These are phyloP conservation scores for Rafetus swinhoei DNA, from an alignment of 2,113 vertebrate species.

Conservation along the genomic window DNA sequence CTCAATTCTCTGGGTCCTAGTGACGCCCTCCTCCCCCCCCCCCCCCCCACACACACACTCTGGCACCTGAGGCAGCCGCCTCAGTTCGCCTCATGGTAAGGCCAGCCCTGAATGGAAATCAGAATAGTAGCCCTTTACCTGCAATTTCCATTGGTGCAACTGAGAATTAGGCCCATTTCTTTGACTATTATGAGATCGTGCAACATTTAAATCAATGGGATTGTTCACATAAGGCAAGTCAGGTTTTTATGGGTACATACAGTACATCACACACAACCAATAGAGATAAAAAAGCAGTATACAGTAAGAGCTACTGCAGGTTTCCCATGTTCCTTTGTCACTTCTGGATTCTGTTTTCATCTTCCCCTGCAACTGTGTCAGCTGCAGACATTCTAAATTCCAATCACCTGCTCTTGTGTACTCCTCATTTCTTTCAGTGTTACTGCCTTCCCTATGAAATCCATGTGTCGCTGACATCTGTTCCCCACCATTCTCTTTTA, in stretches of 20 bases:
- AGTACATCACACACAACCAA: background rate
- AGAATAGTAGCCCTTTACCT: background rate
- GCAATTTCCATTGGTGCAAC: background rate
- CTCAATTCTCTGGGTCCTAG: no score
- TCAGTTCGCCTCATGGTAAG: no score
- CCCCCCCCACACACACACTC: no score
- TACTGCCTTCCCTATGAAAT: slow-evolving; percentile 37
- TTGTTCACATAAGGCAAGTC: background rate
- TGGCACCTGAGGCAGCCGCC: no score
- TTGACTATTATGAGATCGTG: background rate
- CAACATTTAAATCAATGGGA: background rate
- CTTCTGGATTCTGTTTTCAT: slow-evolving; percentile 41
- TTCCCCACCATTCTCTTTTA: slow-evolving; percentile 46
- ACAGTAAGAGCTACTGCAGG: background rate
- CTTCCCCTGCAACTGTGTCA: slow-evolving; percentile 45
- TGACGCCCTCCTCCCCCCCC: no score
- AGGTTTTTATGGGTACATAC: background rate
- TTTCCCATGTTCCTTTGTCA: slow-evolving; percentile 50
- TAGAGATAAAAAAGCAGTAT: background rate
- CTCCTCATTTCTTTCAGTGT: slow-evolving; percentile 22
- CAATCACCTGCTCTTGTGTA: slow-evolving; percentile 61
- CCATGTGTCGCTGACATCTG: slow-evolving; percentile 41
- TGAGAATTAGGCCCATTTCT: background rate
- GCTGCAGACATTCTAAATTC: slow-evolving; percentile 53
- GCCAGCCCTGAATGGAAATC: background rate